Evolutionary conservation across 2,797 vertebrate genomes (phyloP), one percentile per base, ranked within the genome.

Genomic region (Rachycentron canadum): DNA sequence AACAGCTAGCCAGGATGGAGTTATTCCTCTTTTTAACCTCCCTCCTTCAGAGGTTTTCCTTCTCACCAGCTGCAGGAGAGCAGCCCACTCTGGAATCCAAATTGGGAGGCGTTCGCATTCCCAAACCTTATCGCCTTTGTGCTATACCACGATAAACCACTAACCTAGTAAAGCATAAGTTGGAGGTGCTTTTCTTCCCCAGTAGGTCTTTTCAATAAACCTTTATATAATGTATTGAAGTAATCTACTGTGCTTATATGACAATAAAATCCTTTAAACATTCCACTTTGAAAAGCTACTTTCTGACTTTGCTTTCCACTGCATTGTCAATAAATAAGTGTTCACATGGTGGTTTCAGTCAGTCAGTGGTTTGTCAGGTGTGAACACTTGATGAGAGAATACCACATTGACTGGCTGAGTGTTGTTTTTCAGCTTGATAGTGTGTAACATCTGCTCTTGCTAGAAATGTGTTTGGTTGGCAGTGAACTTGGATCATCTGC

Each of bases 21-120:
- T 71, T 96, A n/a, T 96, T 93, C 80, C 79, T 94, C 64, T 91
- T 93, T 50, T 91, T 94, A n/a, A 88, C 91, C 19, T 88, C 75
- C 61, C 82, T 97, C 66, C 78, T 97, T 36, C 96, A 96, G 92
- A 96, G 93, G 34, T 97, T 97, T 90, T 94, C 92, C 17, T 90
- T 97, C 78, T 91, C 81, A 8, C 6, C 86, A 0, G 89, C 94
- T 0, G 55, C 47, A 0, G 92, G 86, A 62, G 91, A 94, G 70
- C 85, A 85, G 0, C 91, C 79, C 45, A 94, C 7, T 69, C 40
- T 94, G 53, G 73, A 94, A 23, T 90, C 6, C 28, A 73, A 34
- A 8, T 5, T 91, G 14, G 94, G 94, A 7, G 1, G 72, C 13
- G 91, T 92, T 45, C 49, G 80, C 17, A 77, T 84, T 65, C 96